Base-by-base conservation (phyloP, 1,140 invertebrate species). In the Drosophila burlai region DNA sequence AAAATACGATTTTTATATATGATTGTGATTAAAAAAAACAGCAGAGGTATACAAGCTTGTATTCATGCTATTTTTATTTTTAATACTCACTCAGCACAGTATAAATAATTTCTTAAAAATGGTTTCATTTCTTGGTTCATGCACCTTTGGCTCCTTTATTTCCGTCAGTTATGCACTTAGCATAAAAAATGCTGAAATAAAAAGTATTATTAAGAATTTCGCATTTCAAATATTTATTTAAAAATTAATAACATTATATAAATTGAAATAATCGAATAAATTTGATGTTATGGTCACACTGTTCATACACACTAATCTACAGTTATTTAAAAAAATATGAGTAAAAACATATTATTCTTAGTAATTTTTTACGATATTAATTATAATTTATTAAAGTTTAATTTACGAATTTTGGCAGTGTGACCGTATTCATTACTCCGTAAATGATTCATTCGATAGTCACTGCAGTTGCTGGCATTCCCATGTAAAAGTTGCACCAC, bases 381-480 rank as follows among this genome's bases (percentile, higher is more conserved):
- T 26, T 26, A 26, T 26, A 5, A 26, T 26, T 26, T 5, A 42
- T 18, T 26, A 13, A 16, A 16, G 7, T 16, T 26, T 2, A 1
- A 16, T 49, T 49, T 2, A 1, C 10, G 1, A 6, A n/a, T 46
- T 66, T 26, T 18, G 13, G 0, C 63, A 66, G 63, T 66, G 63
- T 66, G 31, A n/a, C 42, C 29, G n/a, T 66, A 46, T 46, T 36
- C 57, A 66, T 46, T 42, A 46, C 63, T 45, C 38, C 66, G 61
- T 52, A 49, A 69, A 69, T 52, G 61, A 52, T 69, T 66, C 66
- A 69, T 67, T 69, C 47, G 29, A 69, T 52, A 54, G 47, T 67
- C 13, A 31, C 18, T 43, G 63, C 67, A 67, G 47, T 52, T 67
- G 63, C 40, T 45, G 47, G 38, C 40, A 36, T 71, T 55, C 47